Evolutionary conservation across 2,113 vertebrate genomes (phyloP), one percentile per base, ranked within the genome.

Genomic region (Carassius auratus): DNA sequence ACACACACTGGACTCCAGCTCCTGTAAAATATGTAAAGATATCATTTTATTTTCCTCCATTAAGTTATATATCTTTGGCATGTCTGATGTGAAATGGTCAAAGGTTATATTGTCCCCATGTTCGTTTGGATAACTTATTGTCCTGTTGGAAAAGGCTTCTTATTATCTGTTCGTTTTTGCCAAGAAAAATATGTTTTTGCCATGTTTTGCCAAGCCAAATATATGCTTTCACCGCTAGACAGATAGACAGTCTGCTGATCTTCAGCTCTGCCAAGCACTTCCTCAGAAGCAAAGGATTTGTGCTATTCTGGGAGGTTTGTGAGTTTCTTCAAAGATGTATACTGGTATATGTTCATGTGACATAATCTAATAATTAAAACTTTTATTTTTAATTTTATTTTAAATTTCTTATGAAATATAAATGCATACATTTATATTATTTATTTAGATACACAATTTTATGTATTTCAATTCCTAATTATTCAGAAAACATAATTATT

Each of bases 201-300:
- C 33, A 50, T 21, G 57, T 71, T 81, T 45, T 62, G 76, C 69
- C 36, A 48, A 48, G 52, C 5, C 55, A 81, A 62, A 73, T 57
- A 42, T 38, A 75, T 83, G 69, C 36, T 73, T 71, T 87, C n/a
- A 61, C 75, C 81, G 78, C 75, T 64, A 79, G 52, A 84, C 50
- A 57, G 81, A 78, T 33, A 19, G 36, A 12, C 61, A 13, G 75
- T 59, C 81, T 26, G 48, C 57, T 23, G 74, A 26, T 66, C 38
- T 52, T 42, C 17, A 48, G 26, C 21, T 48, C 73, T 80, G 36
- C 38, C 77, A 80, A 80, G 36, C 59, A 30, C 42, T 48, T 64
- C 36, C 38, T 80, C 77, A 80, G 26, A 62, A n/a, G 21, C 19
- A 9, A 9, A 62, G 19, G 76, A 12, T 5, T 38, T 38, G 13